A percentile compares a stretch with the other conserved stretches of the same genome.
phyloP scores from a whole-genome alignment of 2,888 invertebrate species.

The Brachypalpus laphriformis region DNA sequence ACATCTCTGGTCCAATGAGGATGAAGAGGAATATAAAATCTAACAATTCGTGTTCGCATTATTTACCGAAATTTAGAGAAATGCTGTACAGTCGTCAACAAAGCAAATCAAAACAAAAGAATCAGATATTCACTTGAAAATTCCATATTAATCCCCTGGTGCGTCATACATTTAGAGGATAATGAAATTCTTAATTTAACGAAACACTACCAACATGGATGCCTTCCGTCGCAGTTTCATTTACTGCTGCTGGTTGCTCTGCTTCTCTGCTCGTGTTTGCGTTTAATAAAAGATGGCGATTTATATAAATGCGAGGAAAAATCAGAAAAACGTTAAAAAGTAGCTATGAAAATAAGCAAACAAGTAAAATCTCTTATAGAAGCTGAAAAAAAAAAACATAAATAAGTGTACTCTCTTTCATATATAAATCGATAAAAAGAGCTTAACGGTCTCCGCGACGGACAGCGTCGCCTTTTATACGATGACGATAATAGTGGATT shows the following conservation, averaged over 20 bases:
- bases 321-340: slow-evolving; percentile 63
- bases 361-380: slow-evolving; percentile 51
- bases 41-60: neutral
- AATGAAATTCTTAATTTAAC: slow-evolving; percentile 50
- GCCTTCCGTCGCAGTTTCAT: slow-evolving; percentile 50
- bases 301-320: slow-evolving; percentile 33
- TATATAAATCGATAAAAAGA: slow-evolving; percentile 71
- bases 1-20: too few species aligned
- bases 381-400: slow-evolving; percentile 43
- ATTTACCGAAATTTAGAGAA: neutral
- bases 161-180: slow-evolving; percentile 41
- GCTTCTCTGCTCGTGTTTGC: slow-evolving; percentile 32
- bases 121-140: slow-evolving; percentile 19
- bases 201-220: slow-evolving; percentile 47
- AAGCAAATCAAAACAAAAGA: slow-evolving; percentile 16
- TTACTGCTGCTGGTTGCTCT: slow-evolving; percentile 48
- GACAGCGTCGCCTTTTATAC: slow-evolving; percentile 66
- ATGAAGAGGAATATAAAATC: too few species aligned
- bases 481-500: slow-evolving; percentile 62
- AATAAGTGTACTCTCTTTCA: slow-evolving; percentile 57
- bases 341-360: slow-evolving; percentile 55
- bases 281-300: slow-evolving; percentile 68
- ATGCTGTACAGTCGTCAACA: neutral
- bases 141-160: slow-evolving; percentile 19
- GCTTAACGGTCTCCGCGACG: slow-evolving; percentile 72